phyloP scores from a whole-genome alignment of 2,888 invertebrate genomes.

The Tipula unca region DNA sequence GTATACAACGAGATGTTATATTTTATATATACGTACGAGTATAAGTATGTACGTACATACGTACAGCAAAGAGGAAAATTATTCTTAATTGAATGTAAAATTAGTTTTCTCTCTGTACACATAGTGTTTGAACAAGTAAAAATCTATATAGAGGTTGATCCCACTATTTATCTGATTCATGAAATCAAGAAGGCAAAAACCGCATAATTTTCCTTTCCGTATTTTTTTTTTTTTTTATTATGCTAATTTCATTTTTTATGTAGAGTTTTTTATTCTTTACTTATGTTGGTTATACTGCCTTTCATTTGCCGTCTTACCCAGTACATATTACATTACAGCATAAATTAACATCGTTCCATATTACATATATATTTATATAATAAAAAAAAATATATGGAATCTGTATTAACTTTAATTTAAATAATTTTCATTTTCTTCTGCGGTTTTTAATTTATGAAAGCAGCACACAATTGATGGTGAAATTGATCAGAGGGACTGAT shows the following conservation, averaged over 20 bases:
- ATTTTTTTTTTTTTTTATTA: background rate
- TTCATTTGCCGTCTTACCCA: background rate
- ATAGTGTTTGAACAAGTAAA: background rate
- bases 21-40: too few species aligned
- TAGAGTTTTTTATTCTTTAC: background rate
- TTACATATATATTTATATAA: background rate
- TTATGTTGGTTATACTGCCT: background rate
- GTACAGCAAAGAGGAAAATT: background rate
- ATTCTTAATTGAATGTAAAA: conserved; percentile 8
- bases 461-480: too few species aligned
- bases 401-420: background rate
- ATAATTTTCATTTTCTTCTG: background rate
- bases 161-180: background rate
- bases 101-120: background rate
- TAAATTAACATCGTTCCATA: background rate
- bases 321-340: background rate
- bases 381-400: too few species aligned
- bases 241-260: background rate
- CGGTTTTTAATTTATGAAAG: background rate
- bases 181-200: background rate
- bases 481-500: too few species aligned
- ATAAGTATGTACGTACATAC: too few species aligned
- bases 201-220: background rate
- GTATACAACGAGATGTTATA: background rate
- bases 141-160: background rate